These are phyloP conservation scores for Amphimallon solstitiale DNA, from an alignment of 2,888 invertebrate genomes.

Conservation along the genomic window DNA sequence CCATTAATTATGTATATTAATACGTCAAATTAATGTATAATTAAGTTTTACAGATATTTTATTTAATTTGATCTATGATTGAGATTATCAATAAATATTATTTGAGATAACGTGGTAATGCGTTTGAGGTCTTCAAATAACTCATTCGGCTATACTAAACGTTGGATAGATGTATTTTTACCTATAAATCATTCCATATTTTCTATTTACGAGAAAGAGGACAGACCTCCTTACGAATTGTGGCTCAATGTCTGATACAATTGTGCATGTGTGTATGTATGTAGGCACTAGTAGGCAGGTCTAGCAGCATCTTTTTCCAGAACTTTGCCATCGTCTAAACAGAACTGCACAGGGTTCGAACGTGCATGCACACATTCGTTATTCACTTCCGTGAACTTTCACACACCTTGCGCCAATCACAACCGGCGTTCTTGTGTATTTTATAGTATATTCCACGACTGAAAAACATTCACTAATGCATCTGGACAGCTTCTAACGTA, in stretches of 20 bases:
- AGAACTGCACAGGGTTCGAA: conserved; percentile 10
- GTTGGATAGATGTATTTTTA: too few relatives aligned
- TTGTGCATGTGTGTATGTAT: background rate
- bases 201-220: background rate
- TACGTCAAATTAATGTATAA: too few relatives aligned
- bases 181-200: too few relatives aligned
- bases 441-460: conserved; percentile 21
- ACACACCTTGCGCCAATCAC: conserved; percentile 32
- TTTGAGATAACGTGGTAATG: too few relatives aligned
- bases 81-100: too few relatives aligned
- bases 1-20: too few relatives aligned
- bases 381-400: conserved; percentile 35
- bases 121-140: too few relatives aligned
- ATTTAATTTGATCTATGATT: too few relatives aligned
- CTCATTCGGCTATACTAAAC: too few relatives aligned
- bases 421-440: conserved; percentile 20
- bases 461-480: conserved; percentile 21
- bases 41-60: too few relatives aligned
- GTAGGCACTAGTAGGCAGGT: background rate
- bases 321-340: conserved; percentile 8
- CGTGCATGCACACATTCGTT: conserved; percentile 4
- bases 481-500: conserved; percentile 7
- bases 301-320: conserved; percentile 7
- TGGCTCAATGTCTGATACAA: conserved; percentile 1
- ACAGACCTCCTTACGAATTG: conserved; percentile 4